phyloP scores from a whole-genome alignment of 1,140 invertebrate species.

The Lethocerus indicus region DNA sequence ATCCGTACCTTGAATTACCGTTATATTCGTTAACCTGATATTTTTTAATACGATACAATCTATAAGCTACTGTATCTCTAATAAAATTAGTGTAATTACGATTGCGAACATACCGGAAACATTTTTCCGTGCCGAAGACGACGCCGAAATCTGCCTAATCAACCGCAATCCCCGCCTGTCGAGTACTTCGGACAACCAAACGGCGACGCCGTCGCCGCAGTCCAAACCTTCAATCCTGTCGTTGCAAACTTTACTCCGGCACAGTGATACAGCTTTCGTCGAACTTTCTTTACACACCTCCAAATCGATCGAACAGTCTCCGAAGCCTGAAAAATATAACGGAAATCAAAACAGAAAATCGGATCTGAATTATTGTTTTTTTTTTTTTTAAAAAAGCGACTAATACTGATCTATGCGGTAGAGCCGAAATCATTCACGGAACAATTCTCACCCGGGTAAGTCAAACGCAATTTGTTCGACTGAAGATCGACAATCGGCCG shows the following conservation, averaged over 20 bases:
- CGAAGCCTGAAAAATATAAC: constrained; percentile 2
- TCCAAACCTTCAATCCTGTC: constrained; percentile 61
- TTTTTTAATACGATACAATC: too few species aligned
- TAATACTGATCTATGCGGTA: neutral
- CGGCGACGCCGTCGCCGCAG: constrained; percentile 59
- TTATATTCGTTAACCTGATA: too few species aligned
- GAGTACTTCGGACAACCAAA: constrained; percentile 56
- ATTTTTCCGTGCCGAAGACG: too few species aligned
- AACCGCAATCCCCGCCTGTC: constrained; percentile 45
- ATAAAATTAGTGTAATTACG: too few species aligned
- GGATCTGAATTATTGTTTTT: neutral
- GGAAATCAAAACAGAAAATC: too few species aligned
- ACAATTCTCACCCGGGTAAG: constrained; percentile 39
- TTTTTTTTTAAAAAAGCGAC: neutral
- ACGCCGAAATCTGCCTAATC: constrained; percentile 50
- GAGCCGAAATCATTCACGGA: neutral
- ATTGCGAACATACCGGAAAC: too few species aligned
- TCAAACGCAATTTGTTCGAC: constrained; percentile 38
- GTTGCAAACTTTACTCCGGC: constrained; percentile 68
- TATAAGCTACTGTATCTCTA: too few species aligned
- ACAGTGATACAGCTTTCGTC: constrained; percentile 24
- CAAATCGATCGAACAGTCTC: neutral
- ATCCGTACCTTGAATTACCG: too few species aligned
- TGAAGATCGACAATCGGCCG: constrained; percentile 49
- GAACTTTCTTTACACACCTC: neutral